A percentile compares a stretch with the other conserved stretches of the same genome.
phyloP scores from a whole-genome alignment of 2,113 vertebrate species.

The Mobula hypostoma region DNA sequence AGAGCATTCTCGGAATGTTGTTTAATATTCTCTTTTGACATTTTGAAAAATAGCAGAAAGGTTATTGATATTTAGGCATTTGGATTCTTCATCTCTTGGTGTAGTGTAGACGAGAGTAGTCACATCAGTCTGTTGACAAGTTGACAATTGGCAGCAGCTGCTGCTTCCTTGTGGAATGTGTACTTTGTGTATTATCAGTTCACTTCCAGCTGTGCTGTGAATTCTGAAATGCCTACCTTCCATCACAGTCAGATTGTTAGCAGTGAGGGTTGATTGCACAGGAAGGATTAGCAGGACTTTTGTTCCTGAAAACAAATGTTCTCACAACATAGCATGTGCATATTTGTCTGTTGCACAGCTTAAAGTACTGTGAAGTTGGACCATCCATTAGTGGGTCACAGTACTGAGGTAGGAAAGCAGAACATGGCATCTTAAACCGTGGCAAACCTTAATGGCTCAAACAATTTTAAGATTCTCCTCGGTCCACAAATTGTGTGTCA shows the following conservation, averaged over 20 bases:
- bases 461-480: not conserved
- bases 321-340: not conserved
- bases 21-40: not conserved
- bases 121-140: not conserved
- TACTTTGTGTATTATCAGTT: no score
- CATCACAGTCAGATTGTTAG: not conserved
- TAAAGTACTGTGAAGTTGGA: not conserved
- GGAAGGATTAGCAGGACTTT: not conserved
- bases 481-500: not conserved
- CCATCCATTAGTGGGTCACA: not conserved
- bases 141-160: not conserved
- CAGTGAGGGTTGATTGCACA: not conserved
- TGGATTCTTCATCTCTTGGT: not conserved
- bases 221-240: not conserved
- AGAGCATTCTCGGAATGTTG: not conserved
- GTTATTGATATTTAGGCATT: not conserved
- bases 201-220: not conserved
- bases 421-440: not conserved
- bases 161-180: not conserved
- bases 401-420: not conserved
- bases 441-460: not conserved
- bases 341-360: not conserved
- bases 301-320: not conserved
- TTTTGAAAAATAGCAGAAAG: not conserved
- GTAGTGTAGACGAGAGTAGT: not conserved